phyloP scores from a whole-genome alignment of 1,140 invertebrate species.

The Apis florea region DNA sequence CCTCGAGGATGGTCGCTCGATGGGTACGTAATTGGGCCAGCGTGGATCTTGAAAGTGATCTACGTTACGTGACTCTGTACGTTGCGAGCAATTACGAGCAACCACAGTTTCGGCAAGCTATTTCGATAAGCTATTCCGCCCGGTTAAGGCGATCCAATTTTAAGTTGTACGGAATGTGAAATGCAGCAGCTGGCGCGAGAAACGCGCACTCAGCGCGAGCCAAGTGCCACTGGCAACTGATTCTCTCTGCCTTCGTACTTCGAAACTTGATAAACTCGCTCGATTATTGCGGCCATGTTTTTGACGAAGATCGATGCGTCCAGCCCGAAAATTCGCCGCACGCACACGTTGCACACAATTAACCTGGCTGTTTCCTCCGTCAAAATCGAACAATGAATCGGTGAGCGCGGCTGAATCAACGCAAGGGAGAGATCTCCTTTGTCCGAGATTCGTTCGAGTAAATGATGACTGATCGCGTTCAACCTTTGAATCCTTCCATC shows the following conservation, averaged over 20 bases:
- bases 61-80: not conserved
- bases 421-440: too few species aligned
- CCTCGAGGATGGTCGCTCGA: not conserved
- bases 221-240: constrained; percentile 37
- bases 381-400: constrained; percentile 6
- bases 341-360: constrained; percentile 5
- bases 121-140: constrained; percentile 36
- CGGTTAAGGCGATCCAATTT: constrained; percentile 42
- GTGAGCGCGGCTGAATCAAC: not conserved
- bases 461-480: not conserved
- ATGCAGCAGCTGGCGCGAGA: constrained; percentile 38
- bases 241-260: constrained; percentile 8
- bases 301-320: constrained; percentile 34
- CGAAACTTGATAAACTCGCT: constrained; percentile 46
- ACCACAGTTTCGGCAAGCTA: constrained; percentile 8
- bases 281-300: constrained; percentile 40
- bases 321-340: not conserved
- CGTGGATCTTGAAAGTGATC: not conserved
- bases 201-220: constrained; percentile 39
- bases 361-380: not conserved
- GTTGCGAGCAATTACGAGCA: constrained; percentile 14
- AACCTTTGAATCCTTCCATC: too few species aligned
- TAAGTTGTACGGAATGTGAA: constrained; percentile 38
- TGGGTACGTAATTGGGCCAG: not conserved
- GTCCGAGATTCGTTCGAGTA: not conserved